Base-by-base conservation (phyloP, 2,888 invertebrate species). In the Nephrotoma appendiculata region DNA sequence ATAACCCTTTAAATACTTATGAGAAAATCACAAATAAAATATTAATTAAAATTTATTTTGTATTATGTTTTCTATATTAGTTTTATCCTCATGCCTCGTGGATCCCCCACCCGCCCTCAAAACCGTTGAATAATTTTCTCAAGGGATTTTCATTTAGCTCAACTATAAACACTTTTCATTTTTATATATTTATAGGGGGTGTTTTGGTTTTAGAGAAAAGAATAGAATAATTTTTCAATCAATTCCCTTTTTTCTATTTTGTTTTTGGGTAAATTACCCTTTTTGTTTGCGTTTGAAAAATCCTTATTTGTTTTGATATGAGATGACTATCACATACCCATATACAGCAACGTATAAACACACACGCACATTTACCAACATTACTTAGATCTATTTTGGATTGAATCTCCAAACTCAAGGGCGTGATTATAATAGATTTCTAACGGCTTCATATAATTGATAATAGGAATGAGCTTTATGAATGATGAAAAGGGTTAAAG, bases 81-180 rank as follows among this genome's bases (percentile, higher is more conserved):
- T 15, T 12, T 12, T 11, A 9, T 12, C 31, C 31, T 31, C 31
- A 31, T 31, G 31, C 31, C 31, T 31, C 31, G 31, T 31, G 31
- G 31, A 31, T 31, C 48, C 12, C n/a, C 48, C 12, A 31, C 31
- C 52, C 52, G 52, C 52, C 52, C 15, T 15, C 5, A n/a, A 48
- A 48, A 48, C 48, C 48, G 48, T 57, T 57, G 52, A 57, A 57
- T 57, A 57, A 57, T 57, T 57, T 57, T 57, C 52, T 57, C 52
- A 15, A 83, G 83, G 83, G 83, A 83, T 83, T 83, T 83, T 83
- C 83, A 83, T 83, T 83, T 83, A 83, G 41, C 83, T 83, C 52
- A 57, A 57, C 52, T 41, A 83, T 83, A 83, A 83, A 83, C 83
- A 83, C 83, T 83, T 83, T 57, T 57, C 52, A 11, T 48, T 48